Base-by-base conservation (phyloP, 1,140 invertebrate species). In the Acyrthosiphon pisum region DNA sequence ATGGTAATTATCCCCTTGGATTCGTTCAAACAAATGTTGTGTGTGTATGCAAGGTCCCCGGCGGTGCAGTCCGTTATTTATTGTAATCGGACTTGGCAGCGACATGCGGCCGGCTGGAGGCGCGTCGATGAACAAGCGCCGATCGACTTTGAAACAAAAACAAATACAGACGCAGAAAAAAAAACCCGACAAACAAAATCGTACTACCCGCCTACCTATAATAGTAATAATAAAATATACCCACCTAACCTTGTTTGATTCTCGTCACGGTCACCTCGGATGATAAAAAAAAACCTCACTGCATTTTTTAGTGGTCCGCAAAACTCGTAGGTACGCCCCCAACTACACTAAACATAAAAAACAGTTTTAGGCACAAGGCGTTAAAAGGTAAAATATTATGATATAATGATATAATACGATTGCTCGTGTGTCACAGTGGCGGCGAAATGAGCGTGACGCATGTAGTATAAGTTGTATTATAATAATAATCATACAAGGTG, bases 1-100 rank as follows among this genome's bases (percentile, higher is more conserved):
- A 83, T 48, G 44, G 68, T 83, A 92, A 92, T 92, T 56, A 89
- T 53, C 4, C 90, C 35, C 41, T 35, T 30, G 68, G 44, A 83
- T 92, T 50, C 44, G 46, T 92, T 26, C 83, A 37, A 92, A 83
- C 68, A 46, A 81, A 90, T 68, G 68, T 37, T 35, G 48, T 48
- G 48, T 48, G 18, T 22, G 50, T 22, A 18, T 22, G 35, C 20
- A 37, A 37, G 4, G 46, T 88, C 46, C 35, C 50, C 89, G 37
- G 23, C 6, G n/a, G 35, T 30, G 11, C 18, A 22, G 50, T 20
- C 9, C 23, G 53, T 90, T 60, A 60, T 68, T 68, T 60, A 60
- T 90, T 90, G 26, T 68, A 30, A 86, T 86, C 37, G 41, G 23
- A 46, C 11, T 86, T 86, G 37, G 23, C 44, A 46, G 37, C 20